phyloP scores from a whole-genome alignment of 2,113 vertebrate species.

The Tichodroma muraria region DNA sequence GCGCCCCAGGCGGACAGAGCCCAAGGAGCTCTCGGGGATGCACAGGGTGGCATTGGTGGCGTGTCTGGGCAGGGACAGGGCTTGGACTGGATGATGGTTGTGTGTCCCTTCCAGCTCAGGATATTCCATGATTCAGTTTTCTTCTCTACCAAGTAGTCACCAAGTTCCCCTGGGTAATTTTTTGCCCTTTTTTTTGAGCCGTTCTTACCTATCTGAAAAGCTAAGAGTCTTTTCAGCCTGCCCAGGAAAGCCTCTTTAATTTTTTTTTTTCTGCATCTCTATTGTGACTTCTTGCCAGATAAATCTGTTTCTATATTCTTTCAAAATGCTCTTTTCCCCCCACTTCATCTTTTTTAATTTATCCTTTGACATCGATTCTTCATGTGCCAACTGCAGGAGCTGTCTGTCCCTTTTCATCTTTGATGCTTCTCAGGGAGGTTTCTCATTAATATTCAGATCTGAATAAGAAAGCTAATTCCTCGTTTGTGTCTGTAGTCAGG shows the following conservation, averaged over 20 bases:
- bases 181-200: neutral
- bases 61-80: neutral
- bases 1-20: too few relatives aligned
- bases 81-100: rapidly evolving
- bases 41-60: neutral
- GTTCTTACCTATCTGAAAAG: neutral
- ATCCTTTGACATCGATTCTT: neutral
- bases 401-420: neutral
- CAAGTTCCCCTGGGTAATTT: neutral
- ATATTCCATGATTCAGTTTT: neutral
- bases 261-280: neutral
- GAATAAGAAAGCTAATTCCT: neutral
- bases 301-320: neutral
- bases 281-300: neutral
- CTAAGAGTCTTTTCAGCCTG: neutral
- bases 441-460: neutral
- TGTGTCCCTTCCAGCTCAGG: neutral
- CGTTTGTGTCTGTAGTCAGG: neutral
- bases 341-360: neutral
- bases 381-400: neutral
- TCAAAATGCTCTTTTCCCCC: neutral
- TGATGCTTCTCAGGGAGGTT: neutral
- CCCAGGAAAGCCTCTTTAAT: neutral
- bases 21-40: rapidly evolving
- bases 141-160: neutral